Evolutionary conservation across 2,797 vertebrate species (phyloP).

Genomic region (Dallia pectoralis): DNA sequence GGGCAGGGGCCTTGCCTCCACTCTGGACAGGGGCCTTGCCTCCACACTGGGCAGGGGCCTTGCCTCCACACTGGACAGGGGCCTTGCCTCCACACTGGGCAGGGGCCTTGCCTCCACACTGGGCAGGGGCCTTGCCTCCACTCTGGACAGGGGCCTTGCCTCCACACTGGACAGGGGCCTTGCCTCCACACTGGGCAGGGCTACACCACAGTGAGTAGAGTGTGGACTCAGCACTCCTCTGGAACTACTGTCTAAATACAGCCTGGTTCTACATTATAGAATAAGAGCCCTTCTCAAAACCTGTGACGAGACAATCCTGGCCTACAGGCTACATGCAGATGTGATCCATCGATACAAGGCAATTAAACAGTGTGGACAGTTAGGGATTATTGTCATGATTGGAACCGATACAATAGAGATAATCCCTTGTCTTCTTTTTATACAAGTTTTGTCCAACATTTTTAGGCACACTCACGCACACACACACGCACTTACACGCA

Average conservation of each 20-base stretch:
- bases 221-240: constrained; percentile 68
- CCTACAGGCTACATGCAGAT: constrained; percentile 58
- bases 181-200: constrained; percentile 9
- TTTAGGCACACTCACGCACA: constrained; percentile 23
- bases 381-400: constrained; percentile 24
- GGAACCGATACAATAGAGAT: constrained; percentile 31
- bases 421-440: constrained; percentile 26
- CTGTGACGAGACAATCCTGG: constrained; percentile 49
- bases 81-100: not conserved
- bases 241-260: constrained; percentile 50
- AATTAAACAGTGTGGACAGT: constrained; percentile 20
- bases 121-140: constrained; percentile 21
- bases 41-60: constrained; percentile 13
- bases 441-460: constrained; percentile 22
- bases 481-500: not conserved
- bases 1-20: too few species aligned
- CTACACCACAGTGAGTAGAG: constrained; percentile 48
- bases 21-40: constrained; percentile 25
- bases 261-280: constrained; percentile 54
- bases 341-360: constrained; percentile 59
- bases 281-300: constrained; percentile 34
- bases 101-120: too few species aligned
- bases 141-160: constrained; percentile 10
- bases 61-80: too few species aligned
- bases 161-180: constrained; percentile 21